Conservation (phyloP, 1,140 invertebrate species). For the Atta colombica region DNA sequence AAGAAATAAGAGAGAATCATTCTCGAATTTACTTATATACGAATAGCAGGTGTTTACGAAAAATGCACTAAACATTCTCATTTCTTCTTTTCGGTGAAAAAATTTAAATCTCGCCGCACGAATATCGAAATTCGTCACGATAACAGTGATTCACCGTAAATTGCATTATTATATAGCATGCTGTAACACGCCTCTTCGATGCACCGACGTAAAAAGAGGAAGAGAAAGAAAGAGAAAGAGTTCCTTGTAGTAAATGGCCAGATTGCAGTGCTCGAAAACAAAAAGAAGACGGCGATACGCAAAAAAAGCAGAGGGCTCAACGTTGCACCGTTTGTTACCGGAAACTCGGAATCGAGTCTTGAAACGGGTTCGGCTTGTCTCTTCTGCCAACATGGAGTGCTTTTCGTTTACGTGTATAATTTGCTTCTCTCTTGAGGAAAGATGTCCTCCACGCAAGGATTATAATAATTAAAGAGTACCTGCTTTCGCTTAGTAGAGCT, state of each 20-base stretch:
- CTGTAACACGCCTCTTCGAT: slow-evolving; percentile 54
- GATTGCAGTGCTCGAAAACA: slow-evolving; percentile 50
- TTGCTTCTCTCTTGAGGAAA: slow-evolving; percentile 35
- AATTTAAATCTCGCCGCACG: slow-evolving; percentile 43
- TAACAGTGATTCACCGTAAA: slow-evolving; percentile 51
- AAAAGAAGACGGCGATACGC: slow-evolving; percentile 10
- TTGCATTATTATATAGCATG: slow-evolving; percentile 57
- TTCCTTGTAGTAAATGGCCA: slow-evolving; percentile 62
- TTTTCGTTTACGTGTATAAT: slow-evolving; percentile 63
- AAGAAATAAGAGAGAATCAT: neutral
- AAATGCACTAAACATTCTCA: slow-evolving; percentile 12
- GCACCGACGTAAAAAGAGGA: slow-evolving; percentile 6
- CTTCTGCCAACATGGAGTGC: slow-evolving; percentile 26
- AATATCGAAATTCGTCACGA: slow-evolving; percentile 55
- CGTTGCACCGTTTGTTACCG: slow-evolving; percentile 45
- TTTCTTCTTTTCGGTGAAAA: slow-evolving; percentile 40
- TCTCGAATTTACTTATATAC: neutral
- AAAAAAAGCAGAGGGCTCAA: slow-evolving; percentile 37
- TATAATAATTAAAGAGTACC: slow-evolving; percentile 50
- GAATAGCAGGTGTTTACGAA: slow-evolving; percentile 35
- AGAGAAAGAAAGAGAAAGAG: neutral
- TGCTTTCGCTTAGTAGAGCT: slow-evolving; percentile 23
- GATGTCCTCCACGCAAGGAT: slow-evolving; percentile 21
- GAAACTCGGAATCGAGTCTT: slow-evolving; percentile 58
- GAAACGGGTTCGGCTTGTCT: slow-evolving; percentile 52